phyloP scores from a whole-genome alignment of 2,113 vertebrate species.

The Triplophysa siluroides region DNA sequence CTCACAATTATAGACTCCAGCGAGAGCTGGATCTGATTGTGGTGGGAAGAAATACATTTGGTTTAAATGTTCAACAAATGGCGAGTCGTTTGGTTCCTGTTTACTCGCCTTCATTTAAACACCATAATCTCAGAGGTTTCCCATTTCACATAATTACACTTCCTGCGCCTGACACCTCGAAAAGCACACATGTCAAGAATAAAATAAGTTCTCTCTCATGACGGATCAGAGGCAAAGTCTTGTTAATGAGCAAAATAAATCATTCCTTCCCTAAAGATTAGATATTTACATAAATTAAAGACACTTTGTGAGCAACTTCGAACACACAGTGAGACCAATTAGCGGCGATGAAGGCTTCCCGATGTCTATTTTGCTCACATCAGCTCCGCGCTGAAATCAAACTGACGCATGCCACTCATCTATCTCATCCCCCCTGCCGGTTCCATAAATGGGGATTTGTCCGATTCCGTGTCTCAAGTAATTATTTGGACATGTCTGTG shows the following conservation, averaged over 20 bases:
- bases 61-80: conserved; percentile 31
- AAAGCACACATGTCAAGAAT: conserved; percentile 40
- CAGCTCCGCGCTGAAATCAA: conserved; percentile 43
- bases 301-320: conserved; percentile 25
- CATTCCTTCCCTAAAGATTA: conserved; percentile 48
- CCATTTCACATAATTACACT: conserved; percentile 43
- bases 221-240: conserved; percentile 40
- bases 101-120: conserved; percentile 31
- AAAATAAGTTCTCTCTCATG: conserved; percentile 45
- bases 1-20: conserved; percentile 12
- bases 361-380: conserved; percentile 36
- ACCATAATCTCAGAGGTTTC: conserved; percentile 27
- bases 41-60: conserved; percentile 16
- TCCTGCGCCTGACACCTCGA: conserved; percentile 40
- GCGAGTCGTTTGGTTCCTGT: neutral
- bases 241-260: conserved; percentile 53
- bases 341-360: conserved; percentile 43
- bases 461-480: conserved; percentile 43
- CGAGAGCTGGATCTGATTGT: neutral
- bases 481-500: conserved; percentile 31
- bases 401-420: conserved; percentile 50
- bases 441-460: conserved; percentile 55
- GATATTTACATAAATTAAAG: conserved; percentile 59
- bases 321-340: conserved; percentile 51
- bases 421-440: conserved; percentile 48